Base-by-base conservation (phyloP, 2,888 invertebrate genomes). In the Platycheirus rosarum region DNA sequence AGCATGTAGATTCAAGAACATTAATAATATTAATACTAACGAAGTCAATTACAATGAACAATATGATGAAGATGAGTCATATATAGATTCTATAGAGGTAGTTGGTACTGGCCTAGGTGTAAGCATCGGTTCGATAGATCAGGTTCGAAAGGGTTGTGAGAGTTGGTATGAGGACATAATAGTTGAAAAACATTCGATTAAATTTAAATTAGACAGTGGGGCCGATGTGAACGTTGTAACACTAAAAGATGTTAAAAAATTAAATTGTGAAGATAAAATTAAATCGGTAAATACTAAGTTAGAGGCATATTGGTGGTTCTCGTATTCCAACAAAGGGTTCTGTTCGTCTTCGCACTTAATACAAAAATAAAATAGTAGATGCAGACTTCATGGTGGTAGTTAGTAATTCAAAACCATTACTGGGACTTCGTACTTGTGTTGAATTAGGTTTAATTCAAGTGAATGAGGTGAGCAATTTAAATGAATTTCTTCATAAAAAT, bases 361-460 rank as follows among this genome's bases (percentile, higher is more conserved):
- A 55, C 26, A 73, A 73, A 48, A 49, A 49, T 32, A 20, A 49
- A 49, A 48, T 2, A 13, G 35, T 42, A 29, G 53, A 66, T 3
- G 23, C 35, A 20, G 66, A 74, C 13, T 66, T 23, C 26, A 44
- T 74, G 42, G 66, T 73, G 8, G 65, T 65, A 7, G 46, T 14
- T 35, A 37, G 53, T 55, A 46, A 73, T 18, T 37, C 46, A 14
- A 65, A n/a, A 16, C 37, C 73, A 40, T n/a, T n/a, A n/a, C n/a
- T n/a, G n/a, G n/a, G n/a, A n/a, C n/a, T n/a, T n/a, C n/a, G n/a
- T n/a, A n/a, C n/a, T n/a, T n/a, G n/a, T n/a, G n/a, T n/a, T n/a
- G n/a, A n/a, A n/a, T n/a, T n/a, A n/a, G n/a, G n/a, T 73, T 55
- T n/a, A n/a, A n/a, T n/a, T n/a, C n/a, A n/a, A n/a, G n/a, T n/a